Base-by-base conservation (phyloP, 2,113 vertebrate species). In the Scolopax mira region DNA sequence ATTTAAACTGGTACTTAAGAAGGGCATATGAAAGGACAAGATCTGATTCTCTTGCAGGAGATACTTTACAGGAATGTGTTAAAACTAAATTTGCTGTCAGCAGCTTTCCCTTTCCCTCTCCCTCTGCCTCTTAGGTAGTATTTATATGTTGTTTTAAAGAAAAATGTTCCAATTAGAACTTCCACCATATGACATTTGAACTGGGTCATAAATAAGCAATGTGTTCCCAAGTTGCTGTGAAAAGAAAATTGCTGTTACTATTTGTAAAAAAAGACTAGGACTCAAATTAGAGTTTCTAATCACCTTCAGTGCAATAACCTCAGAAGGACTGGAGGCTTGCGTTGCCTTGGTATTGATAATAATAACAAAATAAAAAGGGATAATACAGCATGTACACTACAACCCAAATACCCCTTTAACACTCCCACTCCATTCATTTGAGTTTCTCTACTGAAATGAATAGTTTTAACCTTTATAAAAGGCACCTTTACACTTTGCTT, bases 91-190 rank as follows among this genome's bases (percentile, higher is more conserved):
- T 85, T 94, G n/a, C 42, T 86, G 54, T 73, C 83, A 85, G 66
- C 57, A 94, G 37, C 37, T 27, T 84, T 84, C 39, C 25, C 57
- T 51, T 69, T 18, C 49, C 19, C 9, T 23, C 52, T 90, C 52
- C 42, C 49, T 86, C 60, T 86, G 83, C 60, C 78, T 91, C 65
- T 30, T 57, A 91, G 83, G 88, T 92, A 90, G 55, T 95, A 94
- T 89, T 93, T 89, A 75, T 92, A 72, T 48, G 80, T 79, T 85
- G 37, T 85, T 95, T 90, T 92, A 96, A 95, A 92, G 89, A 90
- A 93, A 97, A 94, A 93, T 89, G 77, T 92, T 96, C 93, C 93
- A 93, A 92, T 96, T 96, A 93, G 81, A 62, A 91, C 54, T 79
- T 86, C 58, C 10, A 62, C 58, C 66, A 30, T 70, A 52, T 39